Base-by-base conservation (phyloP, 2,113 vertebrate genomes). In the Dipodomys stephensi region DNA sequence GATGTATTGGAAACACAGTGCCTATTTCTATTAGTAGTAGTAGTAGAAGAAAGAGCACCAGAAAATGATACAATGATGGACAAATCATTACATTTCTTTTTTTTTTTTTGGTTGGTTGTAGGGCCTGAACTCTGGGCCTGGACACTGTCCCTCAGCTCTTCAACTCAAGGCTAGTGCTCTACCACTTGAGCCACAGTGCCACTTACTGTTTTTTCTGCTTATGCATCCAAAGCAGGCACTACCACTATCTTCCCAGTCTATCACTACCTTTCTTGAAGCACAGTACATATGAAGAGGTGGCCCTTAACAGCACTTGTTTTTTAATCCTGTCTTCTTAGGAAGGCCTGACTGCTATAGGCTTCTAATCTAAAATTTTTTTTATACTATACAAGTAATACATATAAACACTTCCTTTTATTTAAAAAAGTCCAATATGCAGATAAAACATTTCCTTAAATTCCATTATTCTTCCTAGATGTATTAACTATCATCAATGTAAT, bases 381-480 rank as follows among this genome's bases (percentile, higher is more conserved):
- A 53, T 62, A 69, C 30, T 93, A 57, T 57, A 65, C 7, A 94
- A 81, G 18, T 82, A 78, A 85, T 71, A 30, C 46, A 46, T 57
- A 87, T 90, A 49, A 11, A 12, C 10, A 49, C 49, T 49, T 49
- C 49, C 16, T 85, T 91, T 93, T 81, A 62, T 84, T 87, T 74
- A 27, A 49, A 81, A 20, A 86, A 74, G 67, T n/a, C 81, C 60
- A 27, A 74, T 30, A 69, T 19, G 57, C 44, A 67, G 68, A 30
- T 65, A n/a, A 77, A n/a, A 69, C 18, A 32, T 9, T 19, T 30
- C 62, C 19, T 87, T n/a, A 57, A 53, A 76, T 83, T 27, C 60
- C 25, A n/a, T n/a, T 71, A 28, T n/a, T 83, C 11, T 82, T 27
- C 28, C 11, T 27, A 32, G 35, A 23, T 25, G 11, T 53, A 39